Percentiles rank a stretch among this genome's conserved stretches.
Conservation (phyloP, 2,888 invertebrate species). For the Eristalis tenax region DNA sequence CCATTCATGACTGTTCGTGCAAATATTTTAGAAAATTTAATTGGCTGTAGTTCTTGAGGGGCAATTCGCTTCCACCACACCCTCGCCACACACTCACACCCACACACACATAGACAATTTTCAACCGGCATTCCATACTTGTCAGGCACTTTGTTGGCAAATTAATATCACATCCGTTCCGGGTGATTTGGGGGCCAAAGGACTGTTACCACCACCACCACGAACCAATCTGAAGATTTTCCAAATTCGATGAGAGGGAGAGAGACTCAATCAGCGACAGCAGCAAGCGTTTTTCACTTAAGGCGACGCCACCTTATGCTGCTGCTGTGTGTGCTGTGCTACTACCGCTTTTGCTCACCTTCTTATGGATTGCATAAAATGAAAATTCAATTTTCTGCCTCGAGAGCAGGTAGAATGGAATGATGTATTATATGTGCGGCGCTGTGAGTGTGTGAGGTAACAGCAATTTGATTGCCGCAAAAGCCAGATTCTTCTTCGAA, state of each 20-base stretch:
- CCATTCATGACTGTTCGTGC: slow-evolving; percentile 5
- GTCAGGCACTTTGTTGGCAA: slow-evolving; percentile 33
- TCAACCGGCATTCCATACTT: slow-evolving; percentile 6
- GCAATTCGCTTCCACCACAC: not conserved
- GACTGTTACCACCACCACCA: slow-evolving; percentile 1
- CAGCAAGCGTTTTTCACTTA: slow-evolving; percentile 44
- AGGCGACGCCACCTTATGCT: slow-evolving; percentile 4
- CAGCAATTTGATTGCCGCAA: slow-evolving; percentile 63
- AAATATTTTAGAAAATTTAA: slow-evolving; percentile 56
- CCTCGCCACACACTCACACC: not conserved
- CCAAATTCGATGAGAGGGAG: slow-evolving; percentile 25
- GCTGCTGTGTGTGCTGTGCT: not conserved
- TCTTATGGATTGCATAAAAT: slow-evolving; percentile 69
- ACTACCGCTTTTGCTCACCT: slow-evolving; percentile 42
- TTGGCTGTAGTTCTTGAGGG: slow-evolving; percentile 31
- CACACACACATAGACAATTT: not conserved
- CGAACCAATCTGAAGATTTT: slow-evolving; percentile 12
- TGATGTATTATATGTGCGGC: not conserved
- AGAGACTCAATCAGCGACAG: slow-evolving; percentile 12
- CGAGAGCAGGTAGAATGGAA: slow-evolving; percentile 38
- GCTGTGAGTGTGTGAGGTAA: slow-evolving; percentile 49
- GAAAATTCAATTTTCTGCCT: slow-evolving; percentile 70
- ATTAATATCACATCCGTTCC: slow-evolving; percentile 62
- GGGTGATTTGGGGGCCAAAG: slow-evolving; percentile 37
- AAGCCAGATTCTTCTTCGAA: slow-evolving; percentile 1